Evolutionary conservation across 2,888 invertebrate genomes (phyloP).

Genomic region (Acheta domesticus): DNA sequence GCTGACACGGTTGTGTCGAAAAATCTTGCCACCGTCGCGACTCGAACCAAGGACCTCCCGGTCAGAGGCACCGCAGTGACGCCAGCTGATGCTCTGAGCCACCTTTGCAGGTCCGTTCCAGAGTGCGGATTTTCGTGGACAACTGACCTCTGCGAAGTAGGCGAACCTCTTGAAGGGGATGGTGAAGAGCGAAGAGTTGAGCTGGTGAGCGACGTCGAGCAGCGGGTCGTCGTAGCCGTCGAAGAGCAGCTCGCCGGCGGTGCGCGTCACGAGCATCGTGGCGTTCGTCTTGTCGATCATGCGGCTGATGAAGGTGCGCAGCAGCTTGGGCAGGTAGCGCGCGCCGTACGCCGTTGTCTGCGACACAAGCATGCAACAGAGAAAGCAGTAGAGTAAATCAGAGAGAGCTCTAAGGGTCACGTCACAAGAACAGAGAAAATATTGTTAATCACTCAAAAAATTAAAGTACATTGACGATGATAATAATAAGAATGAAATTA

Average conservation of each 20-base stretch:
- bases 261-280: slow-evolving; percentile 58
- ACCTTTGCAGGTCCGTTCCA: too few species aligned
- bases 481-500: too few species aligned
- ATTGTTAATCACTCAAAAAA: not conserved
- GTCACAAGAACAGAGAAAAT: too few species aligned
- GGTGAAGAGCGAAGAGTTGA: slow-evolving; percentile 43
- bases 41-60: too few species aligned
- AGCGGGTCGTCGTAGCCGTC: slow-evolving; percentile 76
- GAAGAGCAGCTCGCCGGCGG: slow-evolving; percentile 69
- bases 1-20: too few species aligned
- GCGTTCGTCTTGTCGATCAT: slow-evolving; percentile 50
- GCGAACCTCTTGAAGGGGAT: slow-evolving; percentile 72
- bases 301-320: slow-evolving; percentile 37
- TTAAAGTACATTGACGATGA: not conserved
- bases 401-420: too few species aligned
- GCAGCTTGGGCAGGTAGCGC: slow-evolving; percentile 54
- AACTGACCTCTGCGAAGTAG: slow-evolving; percentile 68
- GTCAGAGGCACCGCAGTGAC: too few species aligned
- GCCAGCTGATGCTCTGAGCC: too few species aligned
- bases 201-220: slow-evolving; percentile 49
- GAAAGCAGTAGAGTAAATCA: not conserved
- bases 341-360: slow-evolving; percentile 60
- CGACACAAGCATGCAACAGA: slow-evolving; percentile 36
- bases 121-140: too few species aligned
- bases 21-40: too few species aligned